A percentile compares a stretch with the other conserved stretches of the same genome.
phyloP scores from a whole-genome alignment of 2,888 invertebrate genomes.

The Lochmaea crataegi region DNA sequence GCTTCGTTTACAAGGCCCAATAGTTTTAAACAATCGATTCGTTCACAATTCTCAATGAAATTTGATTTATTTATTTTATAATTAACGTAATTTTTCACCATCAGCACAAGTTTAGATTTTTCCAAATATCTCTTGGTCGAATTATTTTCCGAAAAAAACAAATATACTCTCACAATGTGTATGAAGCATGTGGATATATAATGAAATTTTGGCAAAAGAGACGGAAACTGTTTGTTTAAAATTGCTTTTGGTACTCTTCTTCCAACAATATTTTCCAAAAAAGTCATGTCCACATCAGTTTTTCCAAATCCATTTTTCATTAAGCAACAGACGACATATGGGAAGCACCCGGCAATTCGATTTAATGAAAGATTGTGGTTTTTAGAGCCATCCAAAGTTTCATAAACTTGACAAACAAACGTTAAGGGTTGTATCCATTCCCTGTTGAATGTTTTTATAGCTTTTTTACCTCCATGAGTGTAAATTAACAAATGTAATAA shows the following conservation, averaged over 20 bases:
- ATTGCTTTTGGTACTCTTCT: background rate
- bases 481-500: background rate
- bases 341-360: background rate
- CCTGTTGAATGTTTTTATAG: background rate
- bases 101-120: background rate
- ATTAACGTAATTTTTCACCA: background rate
- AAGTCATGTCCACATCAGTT: background rate
- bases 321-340: background rate
- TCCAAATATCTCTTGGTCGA: background rate
- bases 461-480: conserved; percentile 5
- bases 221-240: background rate
- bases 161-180: background rate
- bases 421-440: background rate
- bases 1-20: background rate
- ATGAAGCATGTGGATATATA: background rate
- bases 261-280: conserved; percentile 7
- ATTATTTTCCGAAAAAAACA: conserved; percentile 1
- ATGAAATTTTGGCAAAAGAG: background rate
- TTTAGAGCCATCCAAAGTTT: background rate
- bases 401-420: background rate
- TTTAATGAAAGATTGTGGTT: background rate
- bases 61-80: background rate
- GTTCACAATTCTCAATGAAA: background rate
- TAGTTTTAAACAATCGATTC: background rate
- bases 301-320: background rate